Base-by-base conservation (phyloP, 35 echinoderm and acorn worm species). In the Heliocidaris tuberculata region DNA sequence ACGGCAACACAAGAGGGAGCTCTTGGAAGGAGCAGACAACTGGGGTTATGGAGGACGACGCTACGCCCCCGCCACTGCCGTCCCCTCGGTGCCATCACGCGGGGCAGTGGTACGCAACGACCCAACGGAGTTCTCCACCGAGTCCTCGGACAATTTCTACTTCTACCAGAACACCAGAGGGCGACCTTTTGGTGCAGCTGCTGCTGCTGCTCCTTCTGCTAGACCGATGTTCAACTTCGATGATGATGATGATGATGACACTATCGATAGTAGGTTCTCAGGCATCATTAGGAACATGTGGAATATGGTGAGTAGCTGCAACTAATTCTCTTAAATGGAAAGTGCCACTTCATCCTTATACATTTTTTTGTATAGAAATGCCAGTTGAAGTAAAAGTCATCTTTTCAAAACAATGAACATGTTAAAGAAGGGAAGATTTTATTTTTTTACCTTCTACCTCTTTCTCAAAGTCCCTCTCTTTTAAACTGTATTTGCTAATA, bases 281-380 rank as follows among this genome's bases (percentile, higher is more conserved):
- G 91, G 91, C 91, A 93, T 93, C 91, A 48, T 93, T 48, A 93
- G 48, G 30, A 93, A 93, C 50, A 93, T 93, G 91, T 93, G 91
- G 91, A 93, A 93, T 59, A 93, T 93, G 91, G 91, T 93, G 24
- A 50, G 91, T 13, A 49, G 12, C 30, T 59, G n/a, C n/a, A 48
- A 7, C 50, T 42, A 32, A 42, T 89, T 89, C 35, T 42, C 35
- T 42, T 42, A 0, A 42, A 42, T 42, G 15, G 15, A n/a, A 19
- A n/a, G 4, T 19, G 65, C n/a, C n/a, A 85, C 15, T 19, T 85
- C n/a, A 85, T 15, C 15, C 65, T 19, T n/a, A n/a, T 15, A 85
- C 15, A 19, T 19, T 1, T n/a, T 15, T 85, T n/a, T 85, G 65
- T n/a, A 19, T 15, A n/a, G 65, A 85, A n/a, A 19, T 15, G 15